Evolutionary conservation across 2,888 invertebrate species (phyloP), one percentile per base, ranked within the genome.

Genomic region (Unio delphinus): DNA sequence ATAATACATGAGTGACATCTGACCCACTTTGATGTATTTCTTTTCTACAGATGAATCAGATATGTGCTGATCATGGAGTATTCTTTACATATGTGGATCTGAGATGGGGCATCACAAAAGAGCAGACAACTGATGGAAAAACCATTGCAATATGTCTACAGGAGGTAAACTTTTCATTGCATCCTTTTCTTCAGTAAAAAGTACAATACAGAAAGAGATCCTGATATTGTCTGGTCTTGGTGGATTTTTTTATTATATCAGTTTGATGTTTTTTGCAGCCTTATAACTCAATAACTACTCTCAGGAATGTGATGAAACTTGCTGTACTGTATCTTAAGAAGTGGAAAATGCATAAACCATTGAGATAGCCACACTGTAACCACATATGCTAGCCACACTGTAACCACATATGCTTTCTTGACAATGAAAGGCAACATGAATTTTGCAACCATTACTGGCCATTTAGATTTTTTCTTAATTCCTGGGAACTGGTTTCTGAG

Each of bases 51-150:
- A 76, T 84, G 2, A 84, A 84, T 68, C 69, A 69, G n/a, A 54
- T 82, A 45, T 86, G 86, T 73, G 63, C 77, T 6, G 82, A 82
- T 3, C 72, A 84, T 45, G 83, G 84, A 7, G 81, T 86, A 11
- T 84, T 84, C 61, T 85, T 86, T 73, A 84, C 83, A 1, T 86
- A 86, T 72, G 84, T 86, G 11, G 86, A 86, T 66, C 73, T 86
- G 58, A 69, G 86, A 61, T 86, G 86, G 86, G 86, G 86, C 30
- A 87, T 87, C 30, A 83, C 82, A 1, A 75, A 80, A 59, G 81
- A 83, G 64, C 84, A 86, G 66, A 80, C 84, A 8, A 71, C 70
- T 30, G 76, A 79, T 69, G 86, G 85, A n/a, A 77, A 86, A 73
- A 86, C 87, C 0, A 82, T 87, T 7, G 78, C 83, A 17, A 83